Conservation (phyloP, 2,113 vertebrate genomes). For the Etheostoma spectabile region DNA sequence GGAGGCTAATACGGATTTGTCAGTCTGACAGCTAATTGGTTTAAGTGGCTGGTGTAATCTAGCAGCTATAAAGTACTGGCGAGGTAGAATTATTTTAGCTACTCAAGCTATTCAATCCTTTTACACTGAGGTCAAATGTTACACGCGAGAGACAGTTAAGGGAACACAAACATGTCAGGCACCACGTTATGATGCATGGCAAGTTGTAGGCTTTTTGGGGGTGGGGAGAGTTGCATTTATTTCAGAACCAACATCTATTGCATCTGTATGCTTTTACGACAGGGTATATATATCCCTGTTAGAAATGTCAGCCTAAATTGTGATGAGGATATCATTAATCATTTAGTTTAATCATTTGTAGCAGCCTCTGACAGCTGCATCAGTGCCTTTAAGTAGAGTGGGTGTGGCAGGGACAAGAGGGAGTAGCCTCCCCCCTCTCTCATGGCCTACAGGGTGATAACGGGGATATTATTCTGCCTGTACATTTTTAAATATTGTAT, state of each 20-base stretch:
- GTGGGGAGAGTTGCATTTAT: neutral
- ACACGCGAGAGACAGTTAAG: constrained; percentile 28
- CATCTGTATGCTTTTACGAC: neutral
- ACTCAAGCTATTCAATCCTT: constrained; percentile 37
- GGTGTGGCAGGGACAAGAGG: constrained; percentile 71
- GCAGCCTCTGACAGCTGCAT: constrained; percentile 24
- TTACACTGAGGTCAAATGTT: constrained; percentile 50
- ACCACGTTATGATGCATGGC: neutral
- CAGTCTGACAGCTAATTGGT: constrained; percentile 74
- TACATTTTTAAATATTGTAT: neutral
- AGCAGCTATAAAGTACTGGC: constrained; percentile 35
- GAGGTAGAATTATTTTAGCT: constrained; percentile 5
- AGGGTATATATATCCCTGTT: no score
- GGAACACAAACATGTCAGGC: constrained; percentile 9
- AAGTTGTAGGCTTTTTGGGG: neutral
- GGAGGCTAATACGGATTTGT: constrained; percentile 76
- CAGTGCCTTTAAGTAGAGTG: constrained; percentile 51
- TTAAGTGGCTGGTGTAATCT: constrained; percentile 73
- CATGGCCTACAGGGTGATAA: neutral
- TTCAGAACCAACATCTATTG: neutral
- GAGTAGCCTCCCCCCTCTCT: constrained; percentile 27
- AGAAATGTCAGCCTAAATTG: neutral
- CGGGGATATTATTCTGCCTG: neutral
- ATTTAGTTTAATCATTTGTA: constrained; percentile 7
- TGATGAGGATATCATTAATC: neutral